Conservation (phyloP, 92 coral and sea anemone species). For the Metridium senile region DNA sequence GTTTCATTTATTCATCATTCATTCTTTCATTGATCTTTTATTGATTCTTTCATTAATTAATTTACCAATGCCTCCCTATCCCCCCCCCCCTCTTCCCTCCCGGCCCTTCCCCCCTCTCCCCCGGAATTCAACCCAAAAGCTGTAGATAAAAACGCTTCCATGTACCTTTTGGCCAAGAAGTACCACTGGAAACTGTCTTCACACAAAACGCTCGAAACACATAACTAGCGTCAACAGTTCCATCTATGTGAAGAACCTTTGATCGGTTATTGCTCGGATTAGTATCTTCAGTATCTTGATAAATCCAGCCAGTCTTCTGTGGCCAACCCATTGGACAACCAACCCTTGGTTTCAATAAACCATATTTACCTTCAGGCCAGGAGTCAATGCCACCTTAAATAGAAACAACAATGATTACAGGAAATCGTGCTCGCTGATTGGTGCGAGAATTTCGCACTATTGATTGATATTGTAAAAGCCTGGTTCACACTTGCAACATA, state of each 20-base stretch:
- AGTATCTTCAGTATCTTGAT: slow-evolving; percentile 23
- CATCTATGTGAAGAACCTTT: slow-evolving; percentile 37
- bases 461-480: too few species aligned
- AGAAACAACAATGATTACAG: neutral
- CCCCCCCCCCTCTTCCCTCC: neutral
- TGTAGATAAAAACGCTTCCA: too few species aligned
- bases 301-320: slow-evolving; percentile 28
- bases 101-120: too few species aligned
- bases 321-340: slow-evolving; percentile 56
- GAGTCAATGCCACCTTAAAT: neutral
- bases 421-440: neutral
- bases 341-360: slow-evolving; percentile 38
- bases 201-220: slow-evolving; percentile 31
- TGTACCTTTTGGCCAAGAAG: slow-evolving; percentile 14
- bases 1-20: neutral
- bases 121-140: too few species aligned
- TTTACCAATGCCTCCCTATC: neutral
- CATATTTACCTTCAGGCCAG: slow-evolving; percentile 56
- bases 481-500: too few species aligned
- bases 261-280: slow-evolving; percentile 21
- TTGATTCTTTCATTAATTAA: neutral
- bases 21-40: neutral
- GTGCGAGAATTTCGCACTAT: too few species aligned
- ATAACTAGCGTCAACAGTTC: slow-evolving; percentile 7
- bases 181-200: neutral